Conservation (phyloP, 2,888 invertebrate species). For the Onchidella celtica region DNA sequence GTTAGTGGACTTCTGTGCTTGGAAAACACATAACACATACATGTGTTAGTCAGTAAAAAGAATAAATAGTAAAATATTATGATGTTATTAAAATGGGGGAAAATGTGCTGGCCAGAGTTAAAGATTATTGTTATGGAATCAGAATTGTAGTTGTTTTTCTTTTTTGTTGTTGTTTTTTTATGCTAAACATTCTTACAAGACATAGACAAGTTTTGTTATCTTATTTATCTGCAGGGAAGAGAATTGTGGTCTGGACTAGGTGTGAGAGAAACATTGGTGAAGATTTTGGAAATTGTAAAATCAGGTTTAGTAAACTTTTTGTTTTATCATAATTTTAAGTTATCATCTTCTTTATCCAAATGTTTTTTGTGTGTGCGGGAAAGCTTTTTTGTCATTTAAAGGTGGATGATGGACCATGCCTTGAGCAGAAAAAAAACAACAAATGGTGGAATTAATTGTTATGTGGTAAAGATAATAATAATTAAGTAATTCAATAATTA, state of each 20-base stretch:
- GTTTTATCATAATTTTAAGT: too few species aligned
- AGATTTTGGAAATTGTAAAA: constrained; percentile 63
- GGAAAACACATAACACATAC: background rate
- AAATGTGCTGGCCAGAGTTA: too few species aligned
- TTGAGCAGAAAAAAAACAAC: background rate
- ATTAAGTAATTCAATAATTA: too few species aligned
- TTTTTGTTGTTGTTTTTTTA: too few species aligned
- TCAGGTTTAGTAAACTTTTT: constrained; percentile 57
- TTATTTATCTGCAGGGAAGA: constrained; percentile 61
- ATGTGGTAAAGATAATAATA: too few species aligned
- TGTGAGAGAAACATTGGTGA: constrained; percentile 67
- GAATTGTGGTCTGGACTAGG: constrained; percentile 69
- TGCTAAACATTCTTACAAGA: too few species aligned
- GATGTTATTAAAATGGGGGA: background rate
- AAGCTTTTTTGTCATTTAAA: too few species aligned
- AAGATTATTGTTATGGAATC: background rate
- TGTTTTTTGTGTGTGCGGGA: too few species aligned
- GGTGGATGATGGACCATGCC: too few species aligned
- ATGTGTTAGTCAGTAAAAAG: background rate
- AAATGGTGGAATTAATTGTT: background rate
- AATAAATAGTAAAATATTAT: background rate
- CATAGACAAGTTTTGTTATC: too few species aligned
- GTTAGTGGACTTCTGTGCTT: constrained; percentile 55
- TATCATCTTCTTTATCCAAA: too few species aligned
- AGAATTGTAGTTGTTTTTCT: background rate